These are phyloP conservation scores for Calyptommatus sinebrachiatus DNA, from an alignment of 2,113 vertebrate genomes.

Conservation along the genomic window DNA sequence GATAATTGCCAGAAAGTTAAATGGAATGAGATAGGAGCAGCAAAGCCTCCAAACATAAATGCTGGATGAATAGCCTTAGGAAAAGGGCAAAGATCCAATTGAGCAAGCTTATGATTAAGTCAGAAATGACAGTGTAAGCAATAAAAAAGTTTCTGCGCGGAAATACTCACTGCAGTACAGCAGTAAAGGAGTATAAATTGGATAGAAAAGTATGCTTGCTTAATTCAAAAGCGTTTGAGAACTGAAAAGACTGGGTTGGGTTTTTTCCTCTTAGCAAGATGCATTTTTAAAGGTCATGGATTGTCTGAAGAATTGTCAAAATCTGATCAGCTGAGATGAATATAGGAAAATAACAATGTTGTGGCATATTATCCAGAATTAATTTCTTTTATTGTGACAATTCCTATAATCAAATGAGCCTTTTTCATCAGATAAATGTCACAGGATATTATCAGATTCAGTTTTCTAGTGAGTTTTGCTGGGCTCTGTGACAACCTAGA, in stretches of 20 bases:
- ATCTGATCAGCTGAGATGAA: conserved; percentile 20
- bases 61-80: conserved; percentile 7
- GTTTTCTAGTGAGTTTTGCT: conserved; percentile 33
- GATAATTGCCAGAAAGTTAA: conserved; percentile 30
- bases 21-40: conserved; percentile 43
- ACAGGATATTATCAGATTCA: background rate
- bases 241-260: background rate
- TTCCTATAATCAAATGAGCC: conserved; percentile 4
- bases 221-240: background rate
- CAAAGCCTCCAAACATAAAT: conserved; percentile 17
- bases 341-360: conserved; percentile 18
- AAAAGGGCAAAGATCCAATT: conserved; percentile 32
- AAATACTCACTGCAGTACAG: background rate
- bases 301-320: conserved; percentile 7
- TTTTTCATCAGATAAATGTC: conserved; percentile 2
- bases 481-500: background rate
- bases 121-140: conserved; percentile 21
- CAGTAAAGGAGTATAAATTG: rapidly evolving
- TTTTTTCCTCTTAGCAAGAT: background rate
- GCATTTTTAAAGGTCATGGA: background rate
- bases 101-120: conserved; percentile 5
- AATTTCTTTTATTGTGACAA: conserved; percentile 13
- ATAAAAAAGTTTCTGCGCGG: conserved; percentile 6
- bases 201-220: rapidly evolving
- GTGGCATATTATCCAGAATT: conserved; percentile 6